A percentile compares a stretch with the other conserved stretches of the same genome.
These are phyloP conservation scores for Hymenopus coronatus DNA, from an alignment of 2,888 invertebrate species.

Conservation along the genomic window DNA sequence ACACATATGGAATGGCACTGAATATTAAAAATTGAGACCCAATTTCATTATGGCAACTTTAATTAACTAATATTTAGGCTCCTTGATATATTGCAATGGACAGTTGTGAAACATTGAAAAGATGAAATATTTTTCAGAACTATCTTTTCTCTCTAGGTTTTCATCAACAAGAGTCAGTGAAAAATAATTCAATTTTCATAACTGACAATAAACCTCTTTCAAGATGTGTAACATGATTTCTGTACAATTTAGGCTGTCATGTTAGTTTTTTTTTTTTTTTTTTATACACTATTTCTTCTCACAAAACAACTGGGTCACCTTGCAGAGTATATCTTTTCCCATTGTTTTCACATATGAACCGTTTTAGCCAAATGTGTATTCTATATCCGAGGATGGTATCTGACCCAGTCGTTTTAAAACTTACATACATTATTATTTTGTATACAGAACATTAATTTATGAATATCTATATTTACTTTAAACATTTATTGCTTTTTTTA, in stretches of 20 bases:
- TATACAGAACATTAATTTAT: conserved; percentile 13
- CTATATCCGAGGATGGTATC: not conserved
- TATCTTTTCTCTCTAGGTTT: not conserved
- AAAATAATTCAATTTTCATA: not conserved
- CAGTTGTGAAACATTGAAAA: not conserved
- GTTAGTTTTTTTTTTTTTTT: not conserved
- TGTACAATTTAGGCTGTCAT: not conserved
- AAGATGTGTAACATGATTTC: not conserved
- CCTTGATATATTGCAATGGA: not conserved
- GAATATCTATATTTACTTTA: not conserved
- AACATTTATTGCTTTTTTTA: not conserved
- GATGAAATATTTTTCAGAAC: not conserved
- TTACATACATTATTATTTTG: conserved; percentile 14
- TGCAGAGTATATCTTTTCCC: not conserved
- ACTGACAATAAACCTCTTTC: not conserved
- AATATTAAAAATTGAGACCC: not conserved
- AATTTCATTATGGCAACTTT: conserved; percentile 13
- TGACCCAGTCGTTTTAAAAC: conserved; percentile 1
- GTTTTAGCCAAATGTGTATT: not conserved
- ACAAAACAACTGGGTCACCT: not conserved
- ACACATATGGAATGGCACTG: conserved; percentile 20
- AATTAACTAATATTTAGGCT: conserved; percentile 6
- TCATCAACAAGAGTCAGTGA: not conserved
- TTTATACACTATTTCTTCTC: not conserved
- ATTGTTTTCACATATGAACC: not conserved